Evolutionary conservation across 1,140 invertebrate species (phyloP).

Genomic region (Sipha flava): DNA sequence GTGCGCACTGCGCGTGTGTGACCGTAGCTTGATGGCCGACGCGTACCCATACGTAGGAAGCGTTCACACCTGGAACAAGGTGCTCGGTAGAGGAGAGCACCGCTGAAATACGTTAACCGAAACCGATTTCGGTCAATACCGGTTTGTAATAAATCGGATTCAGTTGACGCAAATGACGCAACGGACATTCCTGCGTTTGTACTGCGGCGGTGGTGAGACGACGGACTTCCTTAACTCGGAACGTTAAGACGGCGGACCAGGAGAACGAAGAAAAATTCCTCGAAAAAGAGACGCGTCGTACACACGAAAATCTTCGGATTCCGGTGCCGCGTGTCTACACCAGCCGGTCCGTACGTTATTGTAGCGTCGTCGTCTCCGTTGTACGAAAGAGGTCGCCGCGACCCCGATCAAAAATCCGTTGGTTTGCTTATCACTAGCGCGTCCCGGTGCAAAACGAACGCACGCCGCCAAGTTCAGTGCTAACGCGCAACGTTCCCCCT

Average conservation of each 20-base stretch:
- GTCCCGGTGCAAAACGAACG: too few relatives aligned
- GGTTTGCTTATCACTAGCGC: too few relatives aligned
- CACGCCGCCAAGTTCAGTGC: too few relatives aligned
- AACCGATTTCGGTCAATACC: background rate
- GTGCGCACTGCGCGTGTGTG: background rate
- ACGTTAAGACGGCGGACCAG: background rate
- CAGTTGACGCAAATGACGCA: background rate
- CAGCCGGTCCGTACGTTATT: too few relatives aligned
- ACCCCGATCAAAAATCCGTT: too few relatives aligned
- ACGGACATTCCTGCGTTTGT: background rate
- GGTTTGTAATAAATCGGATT: conserved; percentile 15
- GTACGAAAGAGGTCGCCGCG: too few relatives aligned
- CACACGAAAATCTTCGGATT: too few relatives aligned
- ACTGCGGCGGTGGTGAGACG: too few relatives aligned
- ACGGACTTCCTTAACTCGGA: background rate
- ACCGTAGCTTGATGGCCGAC: background rate
- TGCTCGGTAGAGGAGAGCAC: background rate
- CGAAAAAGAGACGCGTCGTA: background rate
- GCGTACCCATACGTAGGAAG: background rate
- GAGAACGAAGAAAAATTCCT: background rate
- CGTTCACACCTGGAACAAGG: conserved; percentile 15
- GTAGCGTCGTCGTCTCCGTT: too few relatives aligned
- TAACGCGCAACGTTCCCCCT: background rate
- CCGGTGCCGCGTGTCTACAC: too few relatives aligned
- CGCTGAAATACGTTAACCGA: background rate